Base-by-base conservation (phyloP, 37 sponge, comb jelly and placozoan species). In the Bolinopsis microptera region DNA sequence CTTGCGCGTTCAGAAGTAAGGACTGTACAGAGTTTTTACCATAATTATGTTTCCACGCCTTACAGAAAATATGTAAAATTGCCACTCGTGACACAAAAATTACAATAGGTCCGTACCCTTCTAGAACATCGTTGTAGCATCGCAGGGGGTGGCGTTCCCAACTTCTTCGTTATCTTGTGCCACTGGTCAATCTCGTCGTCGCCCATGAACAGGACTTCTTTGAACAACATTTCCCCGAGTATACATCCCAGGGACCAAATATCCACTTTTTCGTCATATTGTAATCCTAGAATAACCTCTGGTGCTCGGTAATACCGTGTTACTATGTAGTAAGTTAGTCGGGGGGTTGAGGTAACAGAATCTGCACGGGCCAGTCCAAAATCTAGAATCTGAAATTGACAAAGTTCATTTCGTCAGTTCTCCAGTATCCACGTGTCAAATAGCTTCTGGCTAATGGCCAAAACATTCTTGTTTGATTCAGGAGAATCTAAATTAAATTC, bases 181-280 rank as follows among this genome's bases (percentile, higher is more conserved):
- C 90, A 86, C 90, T 41, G 90, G 3, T 86, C 90, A 18, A 86
- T 39, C 61, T 86, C 90, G 22, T 86, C 90, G 13, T 41, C 90
- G 9, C 61, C 90, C 61, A 39, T 86, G 22, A 86, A 86, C 3
- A 86, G 41, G 48, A 86, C 61, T 39, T 86, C 90, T 27, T 26
- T 41, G 3, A 86, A 86, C 61, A 39, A 34, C 90, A 86, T 86
- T 27, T 86, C 90, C 48, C 90, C 90, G 9, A 86, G 61, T 5
- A 86, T 86, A 27, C 90, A 86, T 26, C 90, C 90, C 61, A 86
- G 24, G 0, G 90, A 86, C 90, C 90, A 86, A 41, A 86, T 86
- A 23, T 86, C 90, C 48, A 86, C 90, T 41, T 39, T 41, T 25
- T 41, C 90, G 61, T 86, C 90, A 39, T 86, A 86, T 38, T 28